Base-by-base conservation (phyloP, 2,888 invertebrate species). In the Ischnus inquisitorius region DNA sequence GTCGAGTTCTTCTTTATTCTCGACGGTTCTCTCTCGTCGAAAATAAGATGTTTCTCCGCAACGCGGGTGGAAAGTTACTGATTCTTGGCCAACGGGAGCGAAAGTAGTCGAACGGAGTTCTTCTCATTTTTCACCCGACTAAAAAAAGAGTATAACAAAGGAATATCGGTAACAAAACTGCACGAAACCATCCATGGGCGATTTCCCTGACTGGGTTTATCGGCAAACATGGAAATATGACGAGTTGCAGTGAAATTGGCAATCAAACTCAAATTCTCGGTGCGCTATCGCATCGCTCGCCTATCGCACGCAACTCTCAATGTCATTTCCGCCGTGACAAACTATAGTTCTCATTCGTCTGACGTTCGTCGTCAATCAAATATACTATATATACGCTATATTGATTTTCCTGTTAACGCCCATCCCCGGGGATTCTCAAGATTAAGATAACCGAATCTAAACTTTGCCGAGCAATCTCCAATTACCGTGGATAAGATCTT, bases 361-460 rank as follows among this genome's bases (percentile, higher is more conserved):
- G 4, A 51, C 39, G 34, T 46, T 62, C 57, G 57, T 39, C 14
- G 71, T 60, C 60, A n/a, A 46, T 72, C 60, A 22, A 14, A 1
- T 22, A 41, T 57, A n/a, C n/a, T n/a, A 54, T 48, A 14, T 28
- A 25, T 22, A 46, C 16, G 16, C 25, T 69, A 51, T 14, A 28
- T 54, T 41, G 12, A 82, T 67, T 67, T 72, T 48, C n/a, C 69
- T 68, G 51, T 64, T 72, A 48, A 67, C 67, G 51, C 48, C 60
- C 10, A 69, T 54, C 22, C 72, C 41, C 65, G 19, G 51, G 51
- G 64, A 74, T 72, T 57, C 60, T 65, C 46, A 51, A 68, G 54
- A 68, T 72, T 76, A 69, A 67, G 77, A 81, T 84, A 79, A 79
- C 79, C 22, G 64, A 79, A 79, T 79, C 48, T 60, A 83, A 79